phyloP scores from a whole-genome alignment of 2,797 vertebrate genomes.

The Bradypodion ventrale region DNA sequence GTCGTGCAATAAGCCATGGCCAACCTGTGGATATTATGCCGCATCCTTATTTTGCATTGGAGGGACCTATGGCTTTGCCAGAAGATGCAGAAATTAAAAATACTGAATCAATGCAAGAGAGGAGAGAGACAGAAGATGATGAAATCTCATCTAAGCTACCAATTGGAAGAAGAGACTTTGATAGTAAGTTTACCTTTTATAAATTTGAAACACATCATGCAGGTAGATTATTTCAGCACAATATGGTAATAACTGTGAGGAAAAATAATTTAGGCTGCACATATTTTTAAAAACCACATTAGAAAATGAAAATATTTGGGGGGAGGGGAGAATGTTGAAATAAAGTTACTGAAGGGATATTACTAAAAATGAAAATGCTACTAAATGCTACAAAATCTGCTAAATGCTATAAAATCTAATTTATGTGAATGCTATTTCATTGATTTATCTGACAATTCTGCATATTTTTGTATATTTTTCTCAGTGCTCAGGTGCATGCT shows the following conservation, averaged over 20 bases:
- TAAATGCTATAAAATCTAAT: conserved; percentile 28
- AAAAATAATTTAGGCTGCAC: not conserved
- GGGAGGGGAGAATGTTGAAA: not conserved
- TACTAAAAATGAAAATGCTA: conserved; percentile 28
- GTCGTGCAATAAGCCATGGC: conserved; percentile 67
- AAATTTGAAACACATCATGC: not conserved
- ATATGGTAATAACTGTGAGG: not conserved
- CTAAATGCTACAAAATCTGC: too few species aligned
- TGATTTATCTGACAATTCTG: not conserved
- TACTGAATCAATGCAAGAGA: conserved; percentile 77
- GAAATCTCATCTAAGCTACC: conserved; percentile 79
- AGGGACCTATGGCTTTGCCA: conserved; percentile 69
- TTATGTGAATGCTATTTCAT: not conserved
- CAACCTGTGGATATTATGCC: conserved; percentile 66
- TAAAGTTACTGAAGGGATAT: conserved; percentile 13
- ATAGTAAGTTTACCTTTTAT: conserved; percentile 78
- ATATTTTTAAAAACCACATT: not conserved
- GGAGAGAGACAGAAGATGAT: conserved; percentile 78
- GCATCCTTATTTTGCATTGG: conserved; percentile 74
- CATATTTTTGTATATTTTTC: not conserved
- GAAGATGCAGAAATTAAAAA: conserved; percentile 71
- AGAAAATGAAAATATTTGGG: too few species aligned
- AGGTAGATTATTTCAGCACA: not conserved
- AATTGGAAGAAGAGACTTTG: conserved; percentile 83
- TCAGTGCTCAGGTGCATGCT: conserved; percentile 94